Conservation (phyloP, 1,140 invertebrate species). For the Zeugodacus cucurbitae region DNA sequence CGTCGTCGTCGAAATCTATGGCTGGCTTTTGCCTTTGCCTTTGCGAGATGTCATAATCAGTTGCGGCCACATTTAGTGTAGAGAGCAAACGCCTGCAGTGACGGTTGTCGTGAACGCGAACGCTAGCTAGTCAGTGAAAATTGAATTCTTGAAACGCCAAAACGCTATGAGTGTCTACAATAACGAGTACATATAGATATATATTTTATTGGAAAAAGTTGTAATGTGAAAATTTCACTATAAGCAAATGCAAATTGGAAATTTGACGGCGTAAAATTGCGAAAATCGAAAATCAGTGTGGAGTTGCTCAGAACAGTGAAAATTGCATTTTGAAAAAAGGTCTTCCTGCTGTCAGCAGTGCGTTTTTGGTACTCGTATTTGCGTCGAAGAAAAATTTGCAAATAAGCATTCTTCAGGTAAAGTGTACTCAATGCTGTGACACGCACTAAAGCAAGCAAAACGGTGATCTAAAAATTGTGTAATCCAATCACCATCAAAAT, state of each 20-base stretch:
- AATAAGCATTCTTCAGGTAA: not conserved
- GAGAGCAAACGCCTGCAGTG: constrained; percentile 18
- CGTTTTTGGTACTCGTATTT: not conserved
- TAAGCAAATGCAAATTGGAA: not conserved
- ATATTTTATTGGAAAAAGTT: not conserved
- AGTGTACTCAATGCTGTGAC: not conserved
- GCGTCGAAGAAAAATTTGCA: not conserved
- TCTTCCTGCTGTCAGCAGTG: constrained; percentile 8
- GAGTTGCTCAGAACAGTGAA: not conserved
- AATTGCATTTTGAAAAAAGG: not conserved
- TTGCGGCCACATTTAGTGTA: constrained; percentile 44
- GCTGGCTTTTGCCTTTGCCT: constrained; percentile 11
- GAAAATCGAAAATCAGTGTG: not conserved
- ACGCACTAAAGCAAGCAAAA: not conserved
- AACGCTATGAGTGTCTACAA: not conserved
- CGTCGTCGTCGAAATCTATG: not conserved
- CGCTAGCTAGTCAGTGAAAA: not conserved
- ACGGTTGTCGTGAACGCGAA: constrained; percentile 7
- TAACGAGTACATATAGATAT: not conserved
- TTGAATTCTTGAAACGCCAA: not conserved
- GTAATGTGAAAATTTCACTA: not conserved
- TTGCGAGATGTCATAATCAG: constrained; percentile 43
- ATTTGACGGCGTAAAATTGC: not conserved
- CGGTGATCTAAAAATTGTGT: not conserved
- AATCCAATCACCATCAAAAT: not conserved